A percentile compares a stretch with the other conserved stretches of the same genome.
Conservation (phyloP, 2,888 invertebrate genomes). For the Myopa tessellatipennis region DNA sequence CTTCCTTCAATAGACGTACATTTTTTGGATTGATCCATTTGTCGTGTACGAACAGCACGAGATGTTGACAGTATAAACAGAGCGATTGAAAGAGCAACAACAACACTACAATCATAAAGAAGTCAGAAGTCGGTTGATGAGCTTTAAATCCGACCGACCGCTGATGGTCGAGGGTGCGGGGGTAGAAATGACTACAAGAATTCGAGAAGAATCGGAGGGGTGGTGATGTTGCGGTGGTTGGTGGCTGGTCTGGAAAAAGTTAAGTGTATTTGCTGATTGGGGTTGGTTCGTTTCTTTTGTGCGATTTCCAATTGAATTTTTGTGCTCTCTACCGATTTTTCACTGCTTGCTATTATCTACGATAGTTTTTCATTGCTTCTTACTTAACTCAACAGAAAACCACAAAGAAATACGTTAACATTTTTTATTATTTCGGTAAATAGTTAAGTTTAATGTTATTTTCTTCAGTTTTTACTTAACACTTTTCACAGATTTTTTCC, state of each 20-base stretch:
- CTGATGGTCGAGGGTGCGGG: no score
- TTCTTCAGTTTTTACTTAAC: neutral
- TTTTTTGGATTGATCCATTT: slow-evolving; percentile 66
- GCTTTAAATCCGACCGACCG: no score
- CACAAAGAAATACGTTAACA: no score
- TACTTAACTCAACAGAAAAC: no score
- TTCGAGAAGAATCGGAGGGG: neutral
- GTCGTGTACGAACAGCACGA: slow-evolving; percentile 65
- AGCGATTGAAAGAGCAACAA: slow-evolving; percentile 67
- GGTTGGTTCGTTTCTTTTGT: neutral
- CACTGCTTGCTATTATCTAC: neutral
- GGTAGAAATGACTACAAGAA: neutral
- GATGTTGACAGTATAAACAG: slow-evolving; percentile 66
- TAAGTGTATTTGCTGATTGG: neutral
- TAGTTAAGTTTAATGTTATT: neutral
- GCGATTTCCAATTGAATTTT: neutral
- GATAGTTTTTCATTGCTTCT: no score
- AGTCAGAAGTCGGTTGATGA: slow-evolving; percentile 15
- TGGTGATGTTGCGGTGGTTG: neutral
- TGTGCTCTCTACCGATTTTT: neutral
- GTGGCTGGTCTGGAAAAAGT: neutral
- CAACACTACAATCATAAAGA: slow-evolving; percentile 67
- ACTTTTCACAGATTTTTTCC: neutral
- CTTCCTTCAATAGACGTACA: slow-evolving; percentile 63
- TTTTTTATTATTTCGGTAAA: neutral